Evolutionary conservation across 2,113 vertebrate genomes (phyloP).

Genomic region (Sphaerodactylus townsendi): DNA sequence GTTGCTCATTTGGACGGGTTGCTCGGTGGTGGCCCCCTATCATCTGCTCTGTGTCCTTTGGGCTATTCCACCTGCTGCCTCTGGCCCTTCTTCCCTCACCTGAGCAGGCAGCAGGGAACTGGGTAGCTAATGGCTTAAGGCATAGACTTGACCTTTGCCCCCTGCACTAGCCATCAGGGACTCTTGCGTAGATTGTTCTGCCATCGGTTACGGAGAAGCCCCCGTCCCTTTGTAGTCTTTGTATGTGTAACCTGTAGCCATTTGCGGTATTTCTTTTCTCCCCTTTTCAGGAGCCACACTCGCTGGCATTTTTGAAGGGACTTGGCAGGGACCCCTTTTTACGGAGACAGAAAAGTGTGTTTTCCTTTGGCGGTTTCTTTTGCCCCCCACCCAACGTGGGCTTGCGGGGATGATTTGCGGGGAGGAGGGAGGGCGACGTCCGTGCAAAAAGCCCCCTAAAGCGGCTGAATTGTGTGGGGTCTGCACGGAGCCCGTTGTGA

Average conservation of each 20-base stretch:
- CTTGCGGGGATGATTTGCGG: not conserved
- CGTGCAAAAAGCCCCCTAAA: not conserved
- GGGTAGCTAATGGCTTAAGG: constrained; percentile 9
- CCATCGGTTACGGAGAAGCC: constrained; percentile 31
- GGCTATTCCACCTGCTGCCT: not conserved
- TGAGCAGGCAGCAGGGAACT: constrained; percentile 1
- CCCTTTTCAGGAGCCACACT: constrained; percentile 5
- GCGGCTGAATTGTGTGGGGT: not conserved
- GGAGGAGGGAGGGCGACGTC: constrained; percentile 5
- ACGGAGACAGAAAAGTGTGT: constrained; percentile 34
- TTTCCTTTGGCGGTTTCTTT: constrained; percentile 53
- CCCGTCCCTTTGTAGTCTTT: constrained; percentile 30
- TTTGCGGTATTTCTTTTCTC: constrained; percentile 11
- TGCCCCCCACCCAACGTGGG: not conserved
- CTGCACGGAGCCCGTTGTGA: constrained; percentile 3
- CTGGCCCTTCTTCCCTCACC: not conserved
- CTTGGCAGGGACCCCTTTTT: constrained; percentile 45
- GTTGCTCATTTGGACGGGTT: constrained; percentile 7
- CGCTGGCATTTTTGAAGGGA: constrained; percentile 15
- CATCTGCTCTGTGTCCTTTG: not conserved
- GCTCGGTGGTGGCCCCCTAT: not conserved
- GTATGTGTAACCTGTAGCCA: constrained; percentile 42
- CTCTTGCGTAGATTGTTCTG: constrained; percentile 2
- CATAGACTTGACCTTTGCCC: constrained; percentile 3
- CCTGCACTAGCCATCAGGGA: constrained; percentile 6